phyloP scores from a whole-genome alignment of 2,113 vertebrate species.

The Narcine bancroftii region DNA sequence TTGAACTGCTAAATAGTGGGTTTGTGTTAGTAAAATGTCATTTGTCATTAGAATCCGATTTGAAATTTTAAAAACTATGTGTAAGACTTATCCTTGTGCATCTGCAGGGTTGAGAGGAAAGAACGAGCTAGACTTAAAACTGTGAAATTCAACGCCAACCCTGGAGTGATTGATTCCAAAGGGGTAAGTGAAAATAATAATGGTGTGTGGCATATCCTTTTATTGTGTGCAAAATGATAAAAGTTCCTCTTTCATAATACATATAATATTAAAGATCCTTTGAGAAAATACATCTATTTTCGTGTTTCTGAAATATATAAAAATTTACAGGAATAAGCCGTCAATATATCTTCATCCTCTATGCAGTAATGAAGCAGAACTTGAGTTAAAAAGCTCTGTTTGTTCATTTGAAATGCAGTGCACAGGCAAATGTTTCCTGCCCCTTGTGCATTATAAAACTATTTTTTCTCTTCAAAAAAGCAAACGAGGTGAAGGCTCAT shows the following conservation, averaged over 20 bases:
- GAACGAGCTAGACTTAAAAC: slow-evolving; percentile 92
- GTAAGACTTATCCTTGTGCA: slow-evolving; percentile 42
- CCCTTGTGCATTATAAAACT: neutral
- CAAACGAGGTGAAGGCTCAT: neutral
- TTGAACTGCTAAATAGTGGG: neutral
- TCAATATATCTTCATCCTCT: neutral
- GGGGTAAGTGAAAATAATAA: slow-evolving; percentile 66
- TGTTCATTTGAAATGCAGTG: neutral
- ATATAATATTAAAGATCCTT: neutral
- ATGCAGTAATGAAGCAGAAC: neutral
- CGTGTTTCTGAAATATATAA: neutral
- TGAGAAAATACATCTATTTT: neutral
- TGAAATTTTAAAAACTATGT: neutral
- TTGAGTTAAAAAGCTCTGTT: neutral
- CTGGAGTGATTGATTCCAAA: slow-evolving; percentile 85
- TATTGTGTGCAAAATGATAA: neutral
- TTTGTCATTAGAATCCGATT: neutral
- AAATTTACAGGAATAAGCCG: neutral
- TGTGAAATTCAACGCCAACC: slow-evolving; percentile 91
- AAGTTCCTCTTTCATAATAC: neutral
- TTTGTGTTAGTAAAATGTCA: neutral
- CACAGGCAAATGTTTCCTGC: neutral
- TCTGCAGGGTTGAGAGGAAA: slow-evolving; percentile 83
- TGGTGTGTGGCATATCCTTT: neutral
- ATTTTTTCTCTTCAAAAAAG: neutral